Base-by-base conservation (phyloP, 2,888 invertebrate species). In the Euphydryas editha region DNA sequence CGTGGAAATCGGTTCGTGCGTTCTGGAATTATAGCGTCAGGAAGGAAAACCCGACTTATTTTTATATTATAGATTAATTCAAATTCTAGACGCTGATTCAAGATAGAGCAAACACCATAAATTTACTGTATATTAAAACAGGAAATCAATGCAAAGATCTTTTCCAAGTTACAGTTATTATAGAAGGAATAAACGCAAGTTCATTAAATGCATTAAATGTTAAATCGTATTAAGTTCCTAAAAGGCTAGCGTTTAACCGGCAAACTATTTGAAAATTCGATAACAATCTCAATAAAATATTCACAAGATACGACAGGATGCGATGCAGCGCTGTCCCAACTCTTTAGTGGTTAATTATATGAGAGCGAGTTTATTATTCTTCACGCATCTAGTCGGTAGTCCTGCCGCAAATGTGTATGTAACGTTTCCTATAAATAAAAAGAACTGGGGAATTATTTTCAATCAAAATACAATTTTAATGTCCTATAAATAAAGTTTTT, bases 331-430 rank as follows among this genome's bases (percentile, higher is more conserved):
- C 67, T 68, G 70, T 71, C 71, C 69, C 65, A 71, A 71, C 77
- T 78, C 70, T 75, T 79, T 77, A 78, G 72, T 76, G 75, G 75
- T 73, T 79, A 77, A 77, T 79, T 78, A 76, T 75, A 69, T 72
- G 68, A 67, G 61, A 57, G 62, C 75, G 73, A 76, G 76, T 81
- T 85, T 84, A 78, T 81, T 85, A 85, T 86, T 86, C 86, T 75
- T 75, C 71, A 76, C 81, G 81, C 82, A 85, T 85, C 79, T 78
- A 75, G 74, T 69, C 80, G 76, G 82, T 79, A 80, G 83, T 75
- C 73, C 83, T 81, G 80, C 79, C 74, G 76, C 63, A 51, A 59
- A 64, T 76, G 77, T 77, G 78, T 81, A 79, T 76, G 76, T 75
- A 75, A 21, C 30, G 39, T 36, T 18, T 17, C 42, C 24, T 18